Conservation (phyloP, 2,797 vertebrate species). For the Hyperoplus lanceolatus region DNA sequence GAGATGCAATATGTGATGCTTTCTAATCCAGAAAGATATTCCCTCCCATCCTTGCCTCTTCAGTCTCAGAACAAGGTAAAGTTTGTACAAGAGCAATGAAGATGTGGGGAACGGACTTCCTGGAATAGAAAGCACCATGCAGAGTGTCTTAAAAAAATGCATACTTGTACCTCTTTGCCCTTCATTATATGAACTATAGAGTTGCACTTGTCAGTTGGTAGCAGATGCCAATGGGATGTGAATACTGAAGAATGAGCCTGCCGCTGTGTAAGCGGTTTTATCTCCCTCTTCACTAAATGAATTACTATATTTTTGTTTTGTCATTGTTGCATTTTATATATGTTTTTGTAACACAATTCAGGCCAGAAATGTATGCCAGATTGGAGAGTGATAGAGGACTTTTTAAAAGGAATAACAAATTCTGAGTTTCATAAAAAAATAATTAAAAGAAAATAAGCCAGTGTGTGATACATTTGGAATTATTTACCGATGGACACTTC, state of each 20-base stretch:
- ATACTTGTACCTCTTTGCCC: conserved; percentile 73
- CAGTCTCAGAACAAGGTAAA: not conserved
- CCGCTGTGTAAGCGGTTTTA: conserved; percentile 45
- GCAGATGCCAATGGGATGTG: conserved; percentile 69
- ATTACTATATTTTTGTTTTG: conserved; percentile 63
- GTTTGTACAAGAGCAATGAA: not conserved
- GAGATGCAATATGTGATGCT: conserved; percentile 54
- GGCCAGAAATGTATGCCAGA: conserved; percentile 52
- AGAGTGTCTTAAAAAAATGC: conserved; percentile 60
- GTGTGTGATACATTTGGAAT: conserved; percentile 57
- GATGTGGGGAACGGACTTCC: conserved; percentile 19
- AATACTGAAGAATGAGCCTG: conserved; percentile 58
- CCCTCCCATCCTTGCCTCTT: conserved; percentile 3
- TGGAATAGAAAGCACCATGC: conserved; percentile 47
- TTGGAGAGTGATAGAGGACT: conserved; percentile 36
- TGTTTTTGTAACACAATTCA: conserved; percentile 71
- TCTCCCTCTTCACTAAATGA: conserved; percentile 65
- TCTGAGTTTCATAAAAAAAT: conserved; percentile 32
- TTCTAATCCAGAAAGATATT: conserved; percentile 43
- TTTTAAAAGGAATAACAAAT: conserved; percentile 33
- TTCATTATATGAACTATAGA: conserved; percentile 70
- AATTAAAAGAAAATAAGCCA: conserved; percentile 28
- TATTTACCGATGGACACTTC: conserved; percentile 34
- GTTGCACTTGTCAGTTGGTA: conserved; percentile 77
- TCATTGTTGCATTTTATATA: conserved; percentile 65